Base-by-base conservation (phyloP, 2,888 invertebrate species). In the Acleris cristana region DNA sequence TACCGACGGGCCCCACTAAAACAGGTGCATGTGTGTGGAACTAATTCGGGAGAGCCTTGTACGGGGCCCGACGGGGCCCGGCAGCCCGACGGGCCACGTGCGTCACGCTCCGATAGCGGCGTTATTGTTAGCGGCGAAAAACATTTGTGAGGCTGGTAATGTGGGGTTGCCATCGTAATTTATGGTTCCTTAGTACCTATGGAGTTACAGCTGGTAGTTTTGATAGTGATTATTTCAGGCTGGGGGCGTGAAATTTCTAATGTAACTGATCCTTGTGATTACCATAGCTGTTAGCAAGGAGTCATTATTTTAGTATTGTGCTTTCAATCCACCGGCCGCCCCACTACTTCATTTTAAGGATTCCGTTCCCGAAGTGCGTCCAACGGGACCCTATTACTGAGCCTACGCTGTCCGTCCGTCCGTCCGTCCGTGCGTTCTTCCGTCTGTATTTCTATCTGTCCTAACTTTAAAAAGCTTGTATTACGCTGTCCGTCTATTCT, bases 21-120 rank as follows among this genome's bases (percentile, higher is more conserved):
- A 81, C 70, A 72, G 73, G 77, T 77, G 83, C 87, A 87, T 87
- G 85, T 88, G 87, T 84, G 84, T 84, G 85, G 83, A 76, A 85
- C 87, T 85, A 87, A 88, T 84, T 74, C 76, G 75, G 71, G 49
- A 53, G 52, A 49, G 63, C 30, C 49, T 65, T 59, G 65, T 51
- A 40, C 60, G 60, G 52, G 55, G 40, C 34, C 77, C 71, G 69
- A 44, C 40, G 40, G 40, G 40, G 34, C 34, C 34, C 34, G 34
- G 34, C 34, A 34, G 34, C 10, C 34, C 34, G 10, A 12, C 40
- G 40, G 14, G 40, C 77, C 86, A 84, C 86, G 86, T 84, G 85
- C 81, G 77, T 77, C 77, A 77, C 76, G 82, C 74, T 77, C 73
- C 71, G 75, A 71, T 74, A 77, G 73, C 74, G 77, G 74, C 81